These are phyloP conservation scores for Rhogogaster chlorosoma DNA, from an alignment of 2,888 invertebrate genomes.

Conservation along the genomic window DNA sequence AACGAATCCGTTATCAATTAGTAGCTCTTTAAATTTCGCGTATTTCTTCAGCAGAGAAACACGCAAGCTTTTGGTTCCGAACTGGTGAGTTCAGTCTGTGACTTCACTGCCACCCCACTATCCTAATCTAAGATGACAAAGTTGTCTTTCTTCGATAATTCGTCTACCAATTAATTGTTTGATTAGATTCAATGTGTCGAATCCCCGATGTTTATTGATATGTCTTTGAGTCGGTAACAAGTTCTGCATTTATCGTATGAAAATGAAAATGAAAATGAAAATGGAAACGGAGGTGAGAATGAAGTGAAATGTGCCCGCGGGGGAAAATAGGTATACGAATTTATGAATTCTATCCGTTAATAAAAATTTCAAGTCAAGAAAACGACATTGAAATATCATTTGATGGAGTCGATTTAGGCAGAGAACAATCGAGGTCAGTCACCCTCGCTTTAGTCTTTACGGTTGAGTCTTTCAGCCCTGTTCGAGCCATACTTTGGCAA, in stretches of 20 bases:
- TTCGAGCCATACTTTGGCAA: not conserved
- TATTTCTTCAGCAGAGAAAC: not conserved
- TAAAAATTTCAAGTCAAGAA: not conserved
- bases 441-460: not conserved
- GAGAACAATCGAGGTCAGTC: not conserved
- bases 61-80: constrained; percentile 21
- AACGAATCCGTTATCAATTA: not conserved
- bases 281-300: not conserved
- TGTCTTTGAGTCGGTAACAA: not conserved
- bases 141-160: not conserved
- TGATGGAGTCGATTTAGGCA: not conserved
- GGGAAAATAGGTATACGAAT: not conserved
- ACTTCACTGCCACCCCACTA: constrained; percentile 36
- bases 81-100: constrained; percentile 26
- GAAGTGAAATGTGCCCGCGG: not conserved
- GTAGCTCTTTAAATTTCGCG: not conserved
- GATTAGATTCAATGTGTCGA: not conserved
- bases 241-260: not conserved
- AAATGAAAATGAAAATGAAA: not conserved
- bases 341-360: not conserved
- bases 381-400: not conserved
- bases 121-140: not conserved
- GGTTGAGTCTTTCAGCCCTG: not conserved
- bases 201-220: constrained; percentile 27
- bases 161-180: not conserved